phyloP scores from a whole-genome alignment of 2,797 vertebrate genomes.

The Clarias laeviceps region DNA sequence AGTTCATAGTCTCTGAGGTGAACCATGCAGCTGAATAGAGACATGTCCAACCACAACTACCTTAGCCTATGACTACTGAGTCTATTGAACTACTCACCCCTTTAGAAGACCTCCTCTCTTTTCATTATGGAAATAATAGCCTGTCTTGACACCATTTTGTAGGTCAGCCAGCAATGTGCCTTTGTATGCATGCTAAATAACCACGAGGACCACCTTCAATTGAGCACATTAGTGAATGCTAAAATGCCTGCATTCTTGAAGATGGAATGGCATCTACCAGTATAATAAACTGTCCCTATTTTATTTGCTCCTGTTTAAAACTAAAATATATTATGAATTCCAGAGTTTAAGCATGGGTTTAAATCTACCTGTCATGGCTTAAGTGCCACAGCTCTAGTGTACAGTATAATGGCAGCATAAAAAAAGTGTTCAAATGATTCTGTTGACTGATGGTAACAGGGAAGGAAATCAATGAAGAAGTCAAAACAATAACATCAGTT shows the following conservation, averaged over 20 bases:
- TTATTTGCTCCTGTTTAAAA: slow-evolving; percentile 80
- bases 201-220: slow-evolving; percentile 73
- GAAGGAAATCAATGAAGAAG: slow-evolving; percentile 85
- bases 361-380: slow-evolving; percentile 85
- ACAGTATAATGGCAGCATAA: slow-evolving; percentile 90
- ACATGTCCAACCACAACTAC: slow-evolving; percentile 73
- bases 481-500: slow-evolving; percentile 82
- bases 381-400: slow-evolving; percentile 85
- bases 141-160: slow-evolving; percentile 80
- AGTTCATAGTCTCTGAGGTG: slow-evolving; percentile 69
- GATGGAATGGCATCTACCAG: slow-evolving; percentile 80
- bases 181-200: slow-evolving; percentile 68
- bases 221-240: slow-evolving; percentile 66
- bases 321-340: slow-evolving; percentile 96
- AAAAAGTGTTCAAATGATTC: slow-evolving; percentile 91
- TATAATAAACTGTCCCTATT: slow-evolving; percentile 96
- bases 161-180: slow-evolving; percentile 75
- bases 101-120: slow-evolving; percentile 78
- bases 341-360: slow-evolving; percentile 85
- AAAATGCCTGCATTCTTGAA: slow-evolving; percentile 61
- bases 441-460: slow-evolving; percentile 89
- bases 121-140: slow-evolving; percentile 76
- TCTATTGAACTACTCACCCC: slow-evolving; percentile 75
- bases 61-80: slow-evolving; percentile 69
- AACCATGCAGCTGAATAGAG: slow-evolving; percentile 70